Evolutionary conservation across 2,113 vertebrate species (phyloP).

Genomic region (Isichthys henryi): DNA sequence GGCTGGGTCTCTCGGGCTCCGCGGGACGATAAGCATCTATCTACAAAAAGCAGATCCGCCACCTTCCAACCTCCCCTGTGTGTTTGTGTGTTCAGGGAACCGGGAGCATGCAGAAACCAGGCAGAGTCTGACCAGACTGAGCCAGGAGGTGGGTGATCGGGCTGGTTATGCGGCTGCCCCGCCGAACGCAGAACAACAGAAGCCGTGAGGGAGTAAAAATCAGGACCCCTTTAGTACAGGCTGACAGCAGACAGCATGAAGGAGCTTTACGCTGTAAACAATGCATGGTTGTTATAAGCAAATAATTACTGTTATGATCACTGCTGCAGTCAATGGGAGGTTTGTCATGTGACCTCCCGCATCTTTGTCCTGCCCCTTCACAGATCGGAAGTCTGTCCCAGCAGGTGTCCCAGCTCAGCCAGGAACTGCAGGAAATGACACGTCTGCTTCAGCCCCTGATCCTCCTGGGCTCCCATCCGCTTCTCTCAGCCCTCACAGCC

Average conservation of each 20-base stretch:
- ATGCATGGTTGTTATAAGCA: background rate
- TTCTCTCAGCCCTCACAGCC: constrained; percentile 42
- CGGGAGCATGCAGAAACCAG: constrained; percentile 61
- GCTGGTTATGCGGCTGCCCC: background rate
- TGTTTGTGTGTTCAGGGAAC: constrained; percentile 42
- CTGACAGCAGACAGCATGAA: background rate
- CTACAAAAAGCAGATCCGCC: background rate
- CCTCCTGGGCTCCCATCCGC: constrained; percentile 41
- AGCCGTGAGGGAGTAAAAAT: background rate
- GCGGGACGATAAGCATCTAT: background rate
- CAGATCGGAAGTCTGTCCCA: constrained; percentile 65
- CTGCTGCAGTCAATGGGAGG: background rate
- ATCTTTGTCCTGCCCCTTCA: background rate
- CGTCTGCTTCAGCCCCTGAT: constrained; percentile 63
- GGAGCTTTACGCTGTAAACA: background rate
- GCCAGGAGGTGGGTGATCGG: constrained; percentile 57
- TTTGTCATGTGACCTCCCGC: background rate
- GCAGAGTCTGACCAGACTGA: constrained; percentile 61
- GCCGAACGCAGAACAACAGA: background rate
- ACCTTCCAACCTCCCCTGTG: background rate
- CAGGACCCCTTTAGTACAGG: background rate
- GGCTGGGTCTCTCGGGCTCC: background rate
- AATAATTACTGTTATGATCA: background rate
- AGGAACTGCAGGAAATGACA: constrained; percentile 66
- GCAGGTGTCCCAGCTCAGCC: constrained; percentile 64